Evolutionary conservation across 2,888 invertebrate genomes (phyloP), one percentile per base, ranked within the genome.

Genomic region (Pimpla rufipes): DNA sequence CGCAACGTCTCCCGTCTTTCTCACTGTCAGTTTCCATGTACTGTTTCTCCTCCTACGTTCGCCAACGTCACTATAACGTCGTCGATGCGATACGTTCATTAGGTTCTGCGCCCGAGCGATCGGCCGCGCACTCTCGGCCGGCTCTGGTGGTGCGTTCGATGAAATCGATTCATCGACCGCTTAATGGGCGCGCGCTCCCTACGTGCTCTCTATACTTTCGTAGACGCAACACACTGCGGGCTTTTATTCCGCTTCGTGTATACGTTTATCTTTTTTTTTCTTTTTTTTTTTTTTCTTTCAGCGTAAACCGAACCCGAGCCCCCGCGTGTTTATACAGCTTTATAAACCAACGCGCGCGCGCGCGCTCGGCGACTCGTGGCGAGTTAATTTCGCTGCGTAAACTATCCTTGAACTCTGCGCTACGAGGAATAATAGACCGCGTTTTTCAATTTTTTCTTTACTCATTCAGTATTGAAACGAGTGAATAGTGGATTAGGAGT

Each of bases 81-180:
- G 64, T 55, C 78, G 71, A 55, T 71, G 42, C 52, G 52, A 71
- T 79, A 79, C 64, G 66, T 79, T 79, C 79, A 73, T 79, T 79
- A 79, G 79, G 64, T 16, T 11, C 29, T 66, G n/a, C n/a, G n/a
- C n/a, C n/a, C n/a, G n/a, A n/a, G n/a, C n/a, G n/a, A n/a, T n/a
- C 42, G 70, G 40, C 55, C 62, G 52, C 23, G 42, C n/a, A n/a
- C n/a, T n/a, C n/a, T n/a, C 21, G 59, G 18, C n/a, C 40, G 62
- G n/a, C 29, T 74, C 52, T 40, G 23, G n/a, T 62, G 35, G n/a
- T 55, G 79, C 64, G 64, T 73, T 73, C 79, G 79, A 79, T 73
- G 79, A 79, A 79, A 79, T 79, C 79, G 71, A 79, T 79, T 71
- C 64, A 71, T 79, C 78, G 73, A 79, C 73, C 79, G 73, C 57